These are phyloP conservation scores for Cricetomys ansorgei DNA, from an alignment of 2,113 vertebrate species.

Conservation along the genomic window DNA sequence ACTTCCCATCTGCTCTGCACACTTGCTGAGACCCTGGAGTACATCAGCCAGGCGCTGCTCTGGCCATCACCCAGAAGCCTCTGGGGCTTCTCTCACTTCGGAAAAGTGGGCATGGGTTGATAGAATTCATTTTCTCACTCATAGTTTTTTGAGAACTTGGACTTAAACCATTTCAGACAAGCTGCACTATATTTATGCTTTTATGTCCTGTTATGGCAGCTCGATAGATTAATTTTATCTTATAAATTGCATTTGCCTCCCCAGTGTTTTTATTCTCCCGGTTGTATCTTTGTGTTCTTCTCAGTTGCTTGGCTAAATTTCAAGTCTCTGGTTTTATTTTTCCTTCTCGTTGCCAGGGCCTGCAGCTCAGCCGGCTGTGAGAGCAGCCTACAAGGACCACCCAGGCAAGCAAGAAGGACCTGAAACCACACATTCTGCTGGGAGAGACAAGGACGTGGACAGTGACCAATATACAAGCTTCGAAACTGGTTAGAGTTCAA, in stretches of 20 bases:
- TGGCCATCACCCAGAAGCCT: background rate
- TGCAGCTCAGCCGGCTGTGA: conserved; percentile 85
- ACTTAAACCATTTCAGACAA: conserved; percentile 60
- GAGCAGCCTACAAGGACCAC: conserved; percentile 86
- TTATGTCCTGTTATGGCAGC: conserved; percentile 70
- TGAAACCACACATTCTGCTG: conserved; percentile 62
- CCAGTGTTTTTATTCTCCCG: conserved; percentile 65
- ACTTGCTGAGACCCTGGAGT: background rate
- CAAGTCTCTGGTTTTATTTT: conserved; percentile 63
- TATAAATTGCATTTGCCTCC: conserved; percentile 76
- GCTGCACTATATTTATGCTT: conserved; percentile 72
- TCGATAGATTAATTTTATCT: conserved; percentile 79
- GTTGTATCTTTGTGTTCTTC: conserved; percentile 66
- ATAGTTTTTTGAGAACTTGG: conserved; percentile 62
- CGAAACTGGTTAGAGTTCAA: conserved; percentile 83
- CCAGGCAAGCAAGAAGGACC: conserved; percentile 87
- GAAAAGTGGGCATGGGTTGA: background rate
- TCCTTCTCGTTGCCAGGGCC: conserved; percentile 72
- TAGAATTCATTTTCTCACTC: conserved; percentile 72
- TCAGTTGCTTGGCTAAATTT: conserved; percentile 66
- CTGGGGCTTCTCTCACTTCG: background rate
- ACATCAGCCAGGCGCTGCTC: background rate
- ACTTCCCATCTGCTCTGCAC: background rate
- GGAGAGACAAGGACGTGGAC: conserved; percentile 81
- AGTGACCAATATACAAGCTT: conserved; percentile 87